A percentile compares a stretch with the other conserved stretches of the same genome.
Evolutionary conservation across 1,140 invertebrate species (phyloP).

Genomic region (Helicoverpa armigera): DNA sequence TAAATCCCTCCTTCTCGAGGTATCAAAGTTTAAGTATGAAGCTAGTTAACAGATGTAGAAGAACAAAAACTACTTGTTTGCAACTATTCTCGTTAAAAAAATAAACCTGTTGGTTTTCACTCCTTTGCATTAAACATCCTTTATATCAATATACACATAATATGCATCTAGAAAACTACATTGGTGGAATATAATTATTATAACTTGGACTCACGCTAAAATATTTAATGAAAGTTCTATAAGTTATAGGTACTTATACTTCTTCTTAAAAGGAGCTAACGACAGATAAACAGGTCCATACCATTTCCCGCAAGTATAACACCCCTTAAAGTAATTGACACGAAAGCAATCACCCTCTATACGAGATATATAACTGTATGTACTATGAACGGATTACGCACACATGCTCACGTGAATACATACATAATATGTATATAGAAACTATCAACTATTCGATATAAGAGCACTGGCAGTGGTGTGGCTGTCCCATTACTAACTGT

Average conservation of each 20-base stretch:
- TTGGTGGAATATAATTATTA: slow-evolving; percentile 22
- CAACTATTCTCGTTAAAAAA: slow-evolving; percentile 12
- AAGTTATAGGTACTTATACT: neutral
- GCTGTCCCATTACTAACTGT: slow-evolving; percentile 55
- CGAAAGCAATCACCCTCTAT: neutral
- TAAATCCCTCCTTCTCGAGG: slow-evolving; percentile 17
- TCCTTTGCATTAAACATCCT: slow-evolving; percentile 1
- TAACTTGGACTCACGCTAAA: neutral
- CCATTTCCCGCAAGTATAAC: slow-evolving; percentile 4
- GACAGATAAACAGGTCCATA: neutral
- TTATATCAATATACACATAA: neutral
- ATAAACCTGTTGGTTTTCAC: slow-evolving; percentile 4
- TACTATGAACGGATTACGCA: slow-evolving; percentile 36
- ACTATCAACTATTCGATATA: slow-evolving; percentile 52
- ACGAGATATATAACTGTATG: neutral
- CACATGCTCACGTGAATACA: neutral
- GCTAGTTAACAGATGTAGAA: slow-evolving; percentile 27
- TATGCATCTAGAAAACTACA: slow-evolving; percentile 28
- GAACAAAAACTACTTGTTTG: slow-evolving; percentile 14
- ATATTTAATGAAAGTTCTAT: neutral
- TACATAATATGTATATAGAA: neutral
- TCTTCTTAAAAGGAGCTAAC: slow-evolving; percentile 29
- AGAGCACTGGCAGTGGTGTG: slow-evolving; percentile 67
- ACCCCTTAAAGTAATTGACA: slow-evolving; percentile 36
- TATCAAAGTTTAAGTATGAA: slow-evolving; percentile 39